Evolutionary conservation across 2,797 vertebrate genomes (phyloP), one percentile per base, ranked within the genome.

Genomic region (Trichosurus vulpecula): DNA sequence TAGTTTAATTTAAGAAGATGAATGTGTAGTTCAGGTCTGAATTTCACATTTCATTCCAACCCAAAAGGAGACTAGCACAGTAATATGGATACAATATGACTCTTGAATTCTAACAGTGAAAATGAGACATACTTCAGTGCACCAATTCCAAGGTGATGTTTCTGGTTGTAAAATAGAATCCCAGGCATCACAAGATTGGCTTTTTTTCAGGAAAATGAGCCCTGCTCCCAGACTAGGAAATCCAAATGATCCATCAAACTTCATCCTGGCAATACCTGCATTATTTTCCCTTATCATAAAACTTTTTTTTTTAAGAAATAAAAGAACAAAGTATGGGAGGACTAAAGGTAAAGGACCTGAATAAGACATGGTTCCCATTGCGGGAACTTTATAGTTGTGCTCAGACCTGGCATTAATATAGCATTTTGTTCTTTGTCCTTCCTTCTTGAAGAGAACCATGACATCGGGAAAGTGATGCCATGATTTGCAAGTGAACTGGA

Each of bases 151-250:
- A 94, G 47, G 30, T 27, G 92, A 54, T 93, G 29, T 92, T 92
- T n/a, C 55, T 95, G 13, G 92, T 91, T 95, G 58, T 91, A 90
- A 93, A 94, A 41, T 95, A 89, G 19, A 93, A 93, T 93, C 54
- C 35, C 31, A 90, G 81, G 54, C 92, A 87, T 47, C 94, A 91
- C 66, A 92, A 96, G 95, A 95, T 93, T 74, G 95, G 29, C n/a
- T 90, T 96, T 94, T 61, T 61, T 0, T n/a, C n/a, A 66, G 91
- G 52, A 94, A 94, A 81, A 19, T 74, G 91, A 96, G 90, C 93
- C 29, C 93, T 91, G 55, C 94, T 89, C 14, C 56, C 57, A 54
- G 51, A 66, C 2, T 29, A 30, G 81, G 92, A 92, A 96, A n/a
- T 91, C 89, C 66, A 58, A 94, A 61, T 54, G 61, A 58, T 51